Percentiles rank a stretch among this genome's conserved stretches.
Conservation (phyloP, 2,113 vertebrate genomes). For the Proteles cristata region DNA sequence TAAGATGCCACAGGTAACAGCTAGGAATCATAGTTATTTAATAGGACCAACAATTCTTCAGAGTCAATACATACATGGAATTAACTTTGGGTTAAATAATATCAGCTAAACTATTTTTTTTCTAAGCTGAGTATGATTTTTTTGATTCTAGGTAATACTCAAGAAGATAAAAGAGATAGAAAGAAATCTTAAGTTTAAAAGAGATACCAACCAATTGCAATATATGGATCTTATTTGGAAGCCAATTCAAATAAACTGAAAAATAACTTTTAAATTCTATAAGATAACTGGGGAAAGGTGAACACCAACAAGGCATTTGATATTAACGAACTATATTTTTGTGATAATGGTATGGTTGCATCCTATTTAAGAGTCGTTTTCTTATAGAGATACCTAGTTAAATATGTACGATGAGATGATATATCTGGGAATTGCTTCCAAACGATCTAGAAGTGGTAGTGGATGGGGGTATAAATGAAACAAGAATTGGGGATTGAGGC, state of each 20-base stretch:
- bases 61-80: background rate
- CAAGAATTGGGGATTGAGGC: too few species aligned
- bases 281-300: background rate
- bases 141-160: background rate
- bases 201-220: background rate
- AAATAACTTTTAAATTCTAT: background rate
- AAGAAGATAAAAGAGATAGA: background rate
- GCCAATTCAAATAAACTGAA: background rate
- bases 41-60: background rate
- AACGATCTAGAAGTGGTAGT: background rate
- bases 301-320: background rate
- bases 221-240: background rate
- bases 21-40: background rate
- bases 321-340: background rate
- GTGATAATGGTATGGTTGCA: background rate
- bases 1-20: background rate
- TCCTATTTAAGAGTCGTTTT: background rate
- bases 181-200: background rate
- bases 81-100: background rate
- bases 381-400: background rate
- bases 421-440: conserved; percentile 25
- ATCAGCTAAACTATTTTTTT: background rate
- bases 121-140: background rate
- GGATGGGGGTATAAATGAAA: background rate
- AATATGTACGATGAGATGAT: background rate